These are phyloP conservation scores for Strix uralensis DNA, from an alignment of 2,113 vertebrate genomes.

Conservation along the genomic window DNA sequence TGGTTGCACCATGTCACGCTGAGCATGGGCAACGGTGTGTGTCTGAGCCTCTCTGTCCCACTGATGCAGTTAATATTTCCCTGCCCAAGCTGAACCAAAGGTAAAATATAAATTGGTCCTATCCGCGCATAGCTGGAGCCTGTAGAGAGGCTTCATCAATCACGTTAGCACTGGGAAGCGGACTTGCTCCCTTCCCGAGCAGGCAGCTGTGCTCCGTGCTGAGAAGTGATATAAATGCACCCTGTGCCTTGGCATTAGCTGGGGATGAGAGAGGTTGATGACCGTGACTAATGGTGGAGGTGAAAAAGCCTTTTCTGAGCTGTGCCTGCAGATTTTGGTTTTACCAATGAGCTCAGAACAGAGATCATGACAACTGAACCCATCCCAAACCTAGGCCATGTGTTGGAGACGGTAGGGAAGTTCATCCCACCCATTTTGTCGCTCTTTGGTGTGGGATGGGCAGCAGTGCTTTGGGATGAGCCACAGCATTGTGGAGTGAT, in stretches of 20 bases:
- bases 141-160: background rate
- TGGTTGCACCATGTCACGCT: fast-evolving
- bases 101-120: background rate
- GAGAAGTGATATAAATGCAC: background rate
- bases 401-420: background rate
- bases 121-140: background rate
- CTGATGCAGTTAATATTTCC: background rate
- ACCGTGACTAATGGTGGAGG: background rate
- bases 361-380: background rate
- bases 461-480: background rate
- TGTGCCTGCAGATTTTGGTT: background rate
- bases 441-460: background rate
- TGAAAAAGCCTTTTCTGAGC: background rate
- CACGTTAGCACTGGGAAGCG: background rate
- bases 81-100: background rate
- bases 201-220: fast-evolving
- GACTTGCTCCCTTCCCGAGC: background rate
- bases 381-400: no score
- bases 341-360: background rate
- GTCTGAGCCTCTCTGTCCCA: background rate
- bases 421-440: background rate
- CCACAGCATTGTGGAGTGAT: background rate
- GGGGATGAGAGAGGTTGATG: background rate
- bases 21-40: background rate
- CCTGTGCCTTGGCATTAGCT: background rate